These are phyloP conservation scores for Glomeris marginata DNA, from an alignment of 2,888 invertebrate species.

Conservation along the genomic window DNA sequence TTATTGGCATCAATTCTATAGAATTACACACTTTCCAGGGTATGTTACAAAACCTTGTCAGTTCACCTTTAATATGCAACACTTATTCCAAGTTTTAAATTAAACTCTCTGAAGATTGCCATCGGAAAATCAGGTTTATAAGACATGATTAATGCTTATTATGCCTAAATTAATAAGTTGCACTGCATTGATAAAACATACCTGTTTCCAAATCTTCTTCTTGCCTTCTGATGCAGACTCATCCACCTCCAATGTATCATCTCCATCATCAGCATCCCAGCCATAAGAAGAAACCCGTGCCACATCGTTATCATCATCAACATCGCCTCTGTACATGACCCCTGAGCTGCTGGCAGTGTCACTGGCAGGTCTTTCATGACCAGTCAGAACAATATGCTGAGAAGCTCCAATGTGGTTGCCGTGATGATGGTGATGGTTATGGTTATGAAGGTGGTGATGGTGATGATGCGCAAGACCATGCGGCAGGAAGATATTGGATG, in stretches of 20 bases:
- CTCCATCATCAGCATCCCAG: slow-evolving; percentile 15
- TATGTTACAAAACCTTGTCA: too few species aligned
- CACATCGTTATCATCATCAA: too few species aligned
- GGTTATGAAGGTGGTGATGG: background rate
- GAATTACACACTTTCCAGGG: too few species aligned
- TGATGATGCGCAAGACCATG: background rate
- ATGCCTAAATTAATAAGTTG: too few species aligned
- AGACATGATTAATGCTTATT: too few species aligned
- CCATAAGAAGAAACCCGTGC: slow-evolving; percentile 13
- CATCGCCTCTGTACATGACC: slow-evolving; percentile 13
- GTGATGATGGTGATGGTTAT: too few species aligned
- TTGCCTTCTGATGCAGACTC: slow-evolving; percentile 10
- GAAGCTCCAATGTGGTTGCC: background rate
- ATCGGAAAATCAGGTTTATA: too few species aligned
- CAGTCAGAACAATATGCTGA: background rate
- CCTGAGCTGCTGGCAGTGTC: slow-evolving; percentile 13
- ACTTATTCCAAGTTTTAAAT: too few species aligned
- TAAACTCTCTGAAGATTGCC: too few species aligned
- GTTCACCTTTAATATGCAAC: too few species aligned
- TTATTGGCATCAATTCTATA: too few species aligned
- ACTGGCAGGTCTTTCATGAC: background rate
- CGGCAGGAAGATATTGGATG: background rate
- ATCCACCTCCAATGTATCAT: slow-evolving; percentile 14
- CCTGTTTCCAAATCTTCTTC: slow-evolving; percentile 11
- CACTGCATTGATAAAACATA: slow-evolving; percentile 4